Base-by-base conservation (phyloP, 2,888 invertebrate species). In the Myopa testacea region DNA sequence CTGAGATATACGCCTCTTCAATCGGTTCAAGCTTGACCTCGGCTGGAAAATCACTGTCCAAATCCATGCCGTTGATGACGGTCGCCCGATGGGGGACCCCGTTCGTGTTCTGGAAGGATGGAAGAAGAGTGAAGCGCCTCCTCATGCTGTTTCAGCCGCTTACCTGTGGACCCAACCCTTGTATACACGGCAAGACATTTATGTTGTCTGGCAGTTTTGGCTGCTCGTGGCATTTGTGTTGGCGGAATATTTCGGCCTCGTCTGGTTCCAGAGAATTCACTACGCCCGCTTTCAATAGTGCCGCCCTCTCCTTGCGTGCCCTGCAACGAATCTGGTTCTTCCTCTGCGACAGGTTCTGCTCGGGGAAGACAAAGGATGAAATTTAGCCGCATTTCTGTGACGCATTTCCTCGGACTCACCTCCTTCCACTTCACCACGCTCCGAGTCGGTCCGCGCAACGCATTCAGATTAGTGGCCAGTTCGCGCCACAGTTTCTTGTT, bases 21-120 rank as follows among this genome's bases (percentile, higher is more conserved):
- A 45, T 19, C n/a, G n/a, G 19, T 69, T 69, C 69, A 69, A 34
- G 12, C 45, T 69, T 69, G 26, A 50, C 45, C 45, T 52, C 19
- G 12, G 50, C 7, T 50, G 34, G 10, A 69, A 69, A 69, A 50
- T 69, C 45, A 19, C 7, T 34, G 26, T 63, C 62, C 4, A 63
- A 4, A 34, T 63, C 62, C 4, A 34, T 10, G 6, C 34, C 19
- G 62, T 63, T 26, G 62, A 63, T 63, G 5, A 63, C 10, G 8
- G 26, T 63, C 19, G 34, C 16, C 7, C 1, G 34, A 19, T 4
- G 4, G n/a, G 58, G 19, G 5, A 58, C 12, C 2, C 19, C 58
- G 19, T 63, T 14, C 10, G 62, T 26, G 26, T 34, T 10, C 62
- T 63, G 26, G 26, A 63, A 34, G n/a, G 5, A 58, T 2, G 34